Conservation (phyloP, 2,113 vertebrate genomes). For the Anser brachyrhynchus region DNA sequence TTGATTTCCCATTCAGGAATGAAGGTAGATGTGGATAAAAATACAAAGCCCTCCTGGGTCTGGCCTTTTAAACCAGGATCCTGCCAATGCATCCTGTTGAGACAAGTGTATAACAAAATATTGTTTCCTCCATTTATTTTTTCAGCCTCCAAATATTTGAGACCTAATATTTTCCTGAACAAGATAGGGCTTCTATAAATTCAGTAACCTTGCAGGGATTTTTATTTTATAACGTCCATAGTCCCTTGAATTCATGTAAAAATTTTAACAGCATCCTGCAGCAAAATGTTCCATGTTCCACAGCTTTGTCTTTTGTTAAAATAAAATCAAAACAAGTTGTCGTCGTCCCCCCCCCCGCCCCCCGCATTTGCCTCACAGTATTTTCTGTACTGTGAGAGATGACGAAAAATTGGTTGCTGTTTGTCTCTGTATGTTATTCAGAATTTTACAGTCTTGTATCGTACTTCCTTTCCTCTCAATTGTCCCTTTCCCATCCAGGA, state of each 20-base stretch:
- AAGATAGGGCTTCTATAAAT: background rate
- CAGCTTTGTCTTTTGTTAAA: background rate
- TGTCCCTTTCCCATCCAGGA: background rate
- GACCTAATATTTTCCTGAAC: background rate
- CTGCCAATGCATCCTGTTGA: background rate
- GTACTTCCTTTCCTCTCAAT: background rate
- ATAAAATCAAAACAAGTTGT: background rate
- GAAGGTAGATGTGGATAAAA: background rate
- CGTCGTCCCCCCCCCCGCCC: too few species aligned
- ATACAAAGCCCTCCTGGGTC: background rate
- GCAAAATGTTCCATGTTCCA: background rate
- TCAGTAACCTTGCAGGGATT: background rate
- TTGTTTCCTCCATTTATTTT: background rate
- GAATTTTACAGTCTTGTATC: background rate
- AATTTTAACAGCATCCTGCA: background rate
- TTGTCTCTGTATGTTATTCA: background rate
- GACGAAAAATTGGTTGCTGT: background rate
- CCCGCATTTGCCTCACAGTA: too few species aligned
- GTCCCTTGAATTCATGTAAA: background rate
- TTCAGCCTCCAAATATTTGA: background rate
- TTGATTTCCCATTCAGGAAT: background rate
- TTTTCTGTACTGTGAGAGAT: background rate
- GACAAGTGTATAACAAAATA: background rate
- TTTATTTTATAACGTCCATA: background rate
- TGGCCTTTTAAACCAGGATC: background rate